Evolutionary conservation across 1,140 invertebrate genomes (phyloP).

Genomic region (Psix sp.): DNA sequence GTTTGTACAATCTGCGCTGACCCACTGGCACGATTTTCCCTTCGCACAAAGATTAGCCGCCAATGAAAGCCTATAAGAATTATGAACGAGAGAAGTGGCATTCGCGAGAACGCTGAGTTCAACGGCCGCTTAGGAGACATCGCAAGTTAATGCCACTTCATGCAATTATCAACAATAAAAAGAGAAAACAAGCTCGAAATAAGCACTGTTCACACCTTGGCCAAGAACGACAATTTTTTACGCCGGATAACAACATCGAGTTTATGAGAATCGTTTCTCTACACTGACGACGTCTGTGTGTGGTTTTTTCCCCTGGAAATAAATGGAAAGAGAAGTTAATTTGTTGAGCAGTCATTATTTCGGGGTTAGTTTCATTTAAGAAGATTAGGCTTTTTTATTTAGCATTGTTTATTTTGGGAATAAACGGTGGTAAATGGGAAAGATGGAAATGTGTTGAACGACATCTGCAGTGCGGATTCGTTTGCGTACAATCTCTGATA

Average conservation of each 20-base stretch:
- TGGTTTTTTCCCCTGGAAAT: no score
- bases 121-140: conserved; percentile 50
- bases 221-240: background rate
- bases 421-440: background rate
- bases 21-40: conserved; percentile 68
- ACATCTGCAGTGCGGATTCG: background rate
- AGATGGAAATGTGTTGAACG: background rate
- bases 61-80: conserved; percentile 65
- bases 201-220: conserved; percentile 1
- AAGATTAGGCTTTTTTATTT: no score
- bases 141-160: conserved; percentile 45
- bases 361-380: no score
- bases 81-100: conserved; percentile 59
- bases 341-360: no score
- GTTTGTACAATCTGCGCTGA: conserved; percentile 60
- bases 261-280: no score
- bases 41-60: conserved; percentile 64
- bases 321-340: no score
- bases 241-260: no score
- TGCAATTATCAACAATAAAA: conserved; percentile 40
- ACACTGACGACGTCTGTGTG: no score
- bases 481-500: background rate
- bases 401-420: no score
- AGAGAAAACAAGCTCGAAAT: conserved; percentile 34
- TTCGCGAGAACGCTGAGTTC: conserved; percentile 49